Conservation (phyloP, 1,140 invertebrate genomes). For the Rhynchophorus ferrugineus region DNA sequence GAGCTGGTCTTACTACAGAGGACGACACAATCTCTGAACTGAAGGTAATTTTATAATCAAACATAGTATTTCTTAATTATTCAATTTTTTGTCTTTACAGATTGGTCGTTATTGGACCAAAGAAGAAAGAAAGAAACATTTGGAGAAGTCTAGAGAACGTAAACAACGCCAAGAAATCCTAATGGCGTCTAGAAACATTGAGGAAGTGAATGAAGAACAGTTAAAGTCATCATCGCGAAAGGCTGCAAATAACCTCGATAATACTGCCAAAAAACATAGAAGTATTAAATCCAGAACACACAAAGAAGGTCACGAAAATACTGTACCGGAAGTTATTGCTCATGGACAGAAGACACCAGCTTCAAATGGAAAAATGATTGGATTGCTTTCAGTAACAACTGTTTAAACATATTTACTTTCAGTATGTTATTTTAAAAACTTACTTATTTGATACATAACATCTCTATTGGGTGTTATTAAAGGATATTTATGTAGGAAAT, state of each 20-base stretch:
- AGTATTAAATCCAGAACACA: slow-evolving; percentile 36
- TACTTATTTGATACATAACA: neutral
- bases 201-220: slow-evolving; percentile 27
- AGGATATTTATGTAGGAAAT: neutral
- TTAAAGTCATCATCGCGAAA: slow-evolving; percentile 31
- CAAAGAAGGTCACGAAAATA: slow-evolving; percentile 40
- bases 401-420: slow-evolving; percentile 38
- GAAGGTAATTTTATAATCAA: slow-evolving; percentile 46
- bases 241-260: slow-evolving; percentile 37
- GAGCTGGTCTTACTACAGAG: slow-evolving; percentile 69
- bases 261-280: slow-evolving; percentile 42
- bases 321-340: slow-evolving; percentile 45
- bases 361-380: slow-evolving; percentile 44
- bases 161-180: slow-evolving; percentile 49
- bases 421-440: neutral
- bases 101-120: slow-evolving; percentile 73
- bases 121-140: slow-evolving; percentile 68
- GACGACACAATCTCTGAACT: slow-evolving; percentile 76
- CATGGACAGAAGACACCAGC: slow-evolving; percentile 42
- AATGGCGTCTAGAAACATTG: slow-evolving; percentile 28
- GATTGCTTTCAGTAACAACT: slow-evolving; percentile 47
- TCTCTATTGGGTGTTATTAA: neutral
- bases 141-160: slow-evolving; percentile 61
- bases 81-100: slow-evolving; percentile 31
- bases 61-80: slow-evolving; percentile 3